Evolutionary conservation across 2,797 vertebrate genomes (phyloP).

Genomic region (Paramormyrops hopkinsi): DNA sequence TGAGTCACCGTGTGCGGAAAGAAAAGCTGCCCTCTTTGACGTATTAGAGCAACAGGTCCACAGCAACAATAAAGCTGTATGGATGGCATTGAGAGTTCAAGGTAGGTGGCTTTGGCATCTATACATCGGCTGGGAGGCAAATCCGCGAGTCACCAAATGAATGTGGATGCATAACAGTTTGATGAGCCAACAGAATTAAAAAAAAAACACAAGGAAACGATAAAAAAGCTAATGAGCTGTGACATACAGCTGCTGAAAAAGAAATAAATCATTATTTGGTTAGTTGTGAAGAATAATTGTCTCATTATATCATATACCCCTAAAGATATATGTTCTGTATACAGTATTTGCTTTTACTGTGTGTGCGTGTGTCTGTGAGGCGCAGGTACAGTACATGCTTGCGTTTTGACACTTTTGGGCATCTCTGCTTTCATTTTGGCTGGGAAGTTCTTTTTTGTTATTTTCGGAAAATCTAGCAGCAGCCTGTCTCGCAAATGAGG

Average conservation of each 20-base stretch:
- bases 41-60: not conserved
- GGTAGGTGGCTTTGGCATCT: constrained; percentile 13
- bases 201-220: not conserved
- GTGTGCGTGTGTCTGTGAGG: not conserved
- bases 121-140: not conserved
- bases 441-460: not conserved
- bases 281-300: not conserved
- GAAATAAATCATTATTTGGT: not conserved
- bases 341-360: not conserved
- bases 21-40: not conserved
- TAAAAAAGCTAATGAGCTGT: not conserved
- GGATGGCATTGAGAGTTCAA: not conserved
- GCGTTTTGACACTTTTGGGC: not conserved
- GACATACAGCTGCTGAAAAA: not conserved
- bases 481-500: not conserved
- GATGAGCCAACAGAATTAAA: not conserved
- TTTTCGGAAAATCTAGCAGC: not conserved
- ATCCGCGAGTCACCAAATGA: not conserved
- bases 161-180: not conserved
- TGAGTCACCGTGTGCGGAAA: not conserved
- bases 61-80: not conserved
- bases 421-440: not conserved
- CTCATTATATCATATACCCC: not conserved
- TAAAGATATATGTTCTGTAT: not conserved
- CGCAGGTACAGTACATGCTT: not conserved